Base-by-base conservation (phyloP, 2,888 invertebrate species). In the Drosophila paranaensis region DNA sequence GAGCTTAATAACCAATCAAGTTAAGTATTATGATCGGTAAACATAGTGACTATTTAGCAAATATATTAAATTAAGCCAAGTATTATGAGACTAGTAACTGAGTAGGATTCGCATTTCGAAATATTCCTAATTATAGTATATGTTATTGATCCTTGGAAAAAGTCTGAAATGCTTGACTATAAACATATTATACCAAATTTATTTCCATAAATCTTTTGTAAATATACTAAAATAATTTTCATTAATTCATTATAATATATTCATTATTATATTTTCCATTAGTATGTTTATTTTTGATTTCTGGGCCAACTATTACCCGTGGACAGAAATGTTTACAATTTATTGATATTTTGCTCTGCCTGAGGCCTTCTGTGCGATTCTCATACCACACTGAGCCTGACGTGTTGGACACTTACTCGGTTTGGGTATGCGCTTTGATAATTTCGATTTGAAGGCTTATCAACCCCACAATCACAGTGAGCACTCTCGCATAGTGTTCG, bases 371-470 rank as follows among this genome's bases (percentile, higher is more conserved):
- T 86, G 82, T 87, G 83, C 87, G 78, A 58, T 78, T 75, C 87
- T 83, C 87, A 78, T 74, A 68, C 79, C 43, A 27, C 50, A 43
- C 27, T 43, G n/a, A 48, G 27, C 42, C 69, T 81, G 68, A 78
- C 66, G 67, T 71, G 37, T 55, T 62, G 50, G 48, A 42, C 43
- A 64, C 46, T 60, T 64, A 48, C 33, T 13, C 39, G 76, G 70
- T 56, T 71, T 78, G 80, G 66, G 81, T 67, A 54, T 70, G 60
- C 81, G 74, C 72, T 81, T 88, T 86, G 89, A 89, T 88, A 83
- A 86, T 87, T 79, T 87, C 68, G 78, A 83, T 71, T 69, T 82
- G 68, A 64, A 67, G 89, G 81, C 89, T 86, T 88, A 86, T 81
- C 78, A 80, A 86, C 81, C 88, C 77, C 71, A 67, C 48, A 42